A percentile compares a stretch with the other conserved stretches of the same genome.
phyloP scores from a whole-genome alignment of 2,888 invertebrate genomes.

The Pterobdella sp. region DNA sequence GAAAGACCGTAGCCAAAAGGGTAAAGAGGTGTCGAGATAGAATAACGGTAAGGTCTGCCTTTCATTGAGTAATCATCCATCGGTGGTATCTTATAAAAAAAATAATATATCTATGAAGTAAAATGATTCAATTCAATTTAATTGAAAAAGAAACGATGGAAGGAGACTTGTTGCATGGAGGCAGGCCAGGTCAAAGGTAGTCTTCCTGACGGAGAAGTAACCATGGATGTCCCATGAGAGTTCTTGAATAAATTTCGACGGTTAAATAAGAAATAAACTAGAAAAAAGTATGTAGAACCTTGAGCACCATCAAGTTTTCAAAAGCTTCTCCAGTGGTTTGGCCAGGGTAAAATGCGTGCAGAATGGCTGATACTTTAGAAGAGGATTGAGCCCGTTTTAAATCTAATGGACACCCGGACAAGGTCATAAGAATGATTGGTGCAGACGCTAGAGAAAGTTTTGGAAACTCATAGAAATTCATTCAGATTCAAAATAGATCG shows the following conservation, averaged over 20 bases:
- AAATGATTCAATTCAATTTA: neutral
- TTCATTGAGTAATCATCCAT: conserved; percentile 42
- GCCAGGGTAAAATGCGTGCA: conserved; percentile 39
- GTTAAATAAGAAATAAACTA: too few species aligned
- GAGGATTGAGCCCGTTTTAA: conserved; percentile 42
- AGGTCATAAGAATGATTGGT: conserved; percentile 37
- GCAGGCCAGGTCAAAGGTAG: conserved; percentile 38
- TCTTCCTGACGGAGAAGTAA: conserved; percentile 36
- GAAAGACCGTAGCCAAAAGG: conserved; percentile 42
- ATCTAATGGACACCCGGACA: conserved; percentile 41
- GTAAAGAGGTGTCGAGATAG: conserved; percentile 41
- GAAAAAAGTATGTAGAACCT: too few species aligned
- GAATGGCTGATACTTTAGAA: conserved; percentile 37
- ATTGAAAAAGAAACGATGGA: neutral
- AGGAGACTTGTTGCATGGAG: conserved; percentile 34
- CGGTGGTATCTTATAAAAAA: conserved; percentile 36
- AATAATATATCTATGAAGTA: neutral
- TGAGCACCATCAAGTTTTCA: conserved; percentile 28
- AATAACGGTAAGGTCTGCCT: conserved; percentile 46
- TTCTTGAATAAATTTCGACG: too few species aligned
- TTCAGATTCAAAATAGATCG: too few species aligned
- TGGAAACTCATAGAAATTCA: too few species aligned
- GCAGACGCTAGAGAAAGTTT: too few species aligned
- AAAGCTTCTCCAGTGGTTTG: conserved; percentile 39
- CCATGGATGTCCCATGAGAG: conserved; percentile 22